phyloP scores from a whole-genome alignment of 2,113 vertebrate genomes.

The Anarrhichthys ocellatus region DNA sequence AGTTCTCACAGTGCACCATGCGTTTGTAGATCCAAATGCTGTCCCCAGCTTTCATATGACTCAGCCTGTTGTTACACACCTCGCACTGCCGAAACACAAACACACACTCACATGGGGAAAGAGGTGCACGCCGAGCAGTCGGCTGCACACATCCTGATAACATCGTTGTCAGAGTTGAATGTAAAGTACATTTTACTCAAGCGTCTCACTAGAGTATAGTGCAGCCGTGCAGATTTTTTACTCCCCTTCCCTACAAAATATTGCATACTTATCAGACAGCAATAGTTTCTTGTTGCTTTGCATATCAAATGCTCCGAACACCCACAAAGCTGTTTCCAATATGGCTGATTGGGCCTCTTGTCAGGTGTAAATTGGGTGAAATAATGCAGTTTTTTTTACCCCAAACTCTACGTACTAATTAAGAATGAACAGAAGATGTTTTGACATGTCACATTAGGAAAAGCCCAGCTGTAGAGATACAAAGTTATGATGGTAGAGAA shows the following conservation, averaged over 20 bases:
- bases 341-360: neutral
- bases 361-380: neutral
- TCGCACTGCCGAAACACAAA: slow-evolving; percentile 85
- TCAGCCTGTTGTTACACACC: slow-evolving; percentile 88
- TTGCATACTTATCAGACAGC: neutral
- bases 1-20: slow-evolving; percentile 92
- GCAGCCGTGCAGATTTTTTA: too few relatives aligned
- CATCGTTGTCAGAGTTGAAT: neutral
- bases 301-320: neutral
- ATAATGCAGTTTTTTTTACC: neutral
- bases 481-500: neutral
- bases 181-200: neutral
- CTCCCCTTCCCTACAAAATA: neutral
- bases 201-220: neutral
- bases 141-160: neutral
- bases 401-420: neutral
- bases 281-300: neutral
- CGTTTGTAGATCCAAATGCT: slow-evolving; percentile 93
- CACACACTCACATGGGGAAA: slow-evolving; percentile 26
- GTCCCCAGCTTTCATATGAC: slow-evolving; percentile 92
- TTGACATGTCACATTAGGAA: neutral
- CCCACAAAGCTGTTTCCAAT: neutral
- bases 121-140: slow-evolving; percentile 4
- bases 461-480: neutral
- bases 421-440: neutral